Base-by-base conservation (phyloP, 2,888 invertebrate genomes). In the Drosophila sordidula region DNA sequence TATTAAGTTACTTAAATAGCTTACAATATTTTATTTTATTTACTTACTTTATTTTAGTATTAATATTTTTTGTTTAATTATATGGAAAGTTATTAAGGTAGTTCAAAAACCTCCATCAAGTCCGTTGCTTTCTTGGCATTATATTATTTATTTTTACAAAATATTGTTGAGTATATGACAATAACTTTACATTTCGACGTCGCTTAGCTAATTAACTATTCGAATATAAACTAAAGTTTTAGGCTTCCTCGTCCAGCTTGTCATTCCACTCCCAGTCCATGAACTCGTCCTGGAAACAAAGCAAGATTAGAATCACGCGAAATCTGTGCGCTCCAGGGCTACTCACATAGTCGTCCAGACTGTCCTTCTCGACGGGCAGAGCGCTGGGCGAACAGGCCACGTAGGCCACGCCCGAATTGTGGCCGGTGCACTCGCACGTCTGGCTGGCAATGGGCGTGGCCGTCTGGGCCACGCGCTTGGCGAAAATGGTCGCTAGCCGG, bases 371-470 rank as follows among this genome's bases (percentile, higher is more conserved):
- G 34, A 80, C 78, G 8, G 91, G 83, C 18, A 87, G 41, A 4
- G 79, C 66, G 83, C 95, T 95, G 0, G 95, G 94, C 64, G 94
- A 93, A 82, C 96, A 95, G 72, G 94, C 94, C 93, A 95, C 93
- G 89, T 93, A 94, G 4, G 95, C 94, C 18, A 95, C 93, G 0
- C 95, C 95, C 41, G 94, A 93, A 70, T 95, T 94, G 79, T 95
- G 94, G 3, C 95, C 94, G 1, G 94, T 94, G 80, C 96, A 96
- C 85, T 96, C 95, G 89, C 96, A 96, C 29, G 93, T 93, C 83
- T 95, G 95, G 76, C 95, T 95, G 6, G 91, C 82, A 54, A 93
- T 93, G 2, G 95, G 94, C 18, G 90, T 82, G 0, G 95, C 95
- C n/a, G 94, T 94, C 62, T 93, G 90, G 0, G 95, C 95, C 1